phyloP scores from a whole-genome alignment of 2,888 invertebrate species.

The Yponomeuta malinellus region DNA sequence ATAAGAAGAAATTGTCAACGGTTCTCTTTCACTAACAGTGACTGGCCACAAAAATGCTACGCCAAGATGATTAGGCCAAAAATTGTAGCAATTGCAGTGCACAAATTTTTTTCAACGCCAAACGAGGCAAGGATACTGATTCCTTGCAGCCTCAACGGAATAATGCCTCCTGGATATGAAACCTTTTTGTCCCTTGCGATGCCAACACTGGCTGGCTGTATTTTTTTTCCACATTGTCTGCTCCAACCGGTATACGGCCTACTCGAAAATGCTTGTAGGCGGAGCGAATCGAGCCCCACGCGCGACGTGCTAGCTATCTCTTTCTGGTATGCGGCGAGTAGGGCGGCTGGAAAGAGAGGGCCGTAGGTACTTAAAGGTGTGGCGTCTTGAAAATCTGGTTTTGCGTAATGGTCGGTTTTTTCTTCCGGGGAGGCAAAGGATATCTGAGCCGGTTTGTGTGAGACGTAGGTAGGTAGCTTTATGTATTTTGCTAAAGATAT shows the following conservation, averaged over 20 bases:
- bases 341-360: constrained; percentile 30
- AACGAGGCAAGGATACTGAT: constrained; percentile 42
- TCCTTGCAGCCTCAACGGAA: constrained; percentile 46
- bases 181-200: constrained; percentile 61
- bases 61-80: constrained; percentile 42
- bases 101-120: constrained; percentile 38
- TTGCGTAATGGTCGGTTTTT: constrained; percentile 36
- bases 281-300: constrained; percentile 30
- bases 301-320: constrained; percentile 28
- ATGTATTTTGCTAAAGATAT: not conserved
- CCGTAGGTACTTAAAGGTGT: constrained; percentile 19
- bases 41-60: constrained; percentile 36
- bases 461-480: not conserved
- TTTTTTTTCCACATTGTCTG: constrained; percentile 56
- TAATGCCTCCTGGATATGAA: constrained; percentile 46
- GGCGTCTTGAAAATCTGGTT: constrained; percentile 24
- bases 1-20: constrained; percentile 32
- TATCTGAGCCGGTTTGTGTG: constrained; percentile 23
- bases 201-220: constrained; percentile 38
- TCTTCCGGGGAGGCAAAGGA: constrained; percentile 29
- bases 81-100: constrained; percentile 27
- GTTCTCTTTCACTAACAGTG: constrained; percentile 36
- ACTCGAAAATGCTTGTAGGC: constrained; percentile 42
- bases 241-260: constrained; percentile 50
- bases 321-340: constrained; percentile 22